phyloP scores from a whole-genome alignment of 2,888 invertebrate species.

The Protophormia terraenovae region DNA sequence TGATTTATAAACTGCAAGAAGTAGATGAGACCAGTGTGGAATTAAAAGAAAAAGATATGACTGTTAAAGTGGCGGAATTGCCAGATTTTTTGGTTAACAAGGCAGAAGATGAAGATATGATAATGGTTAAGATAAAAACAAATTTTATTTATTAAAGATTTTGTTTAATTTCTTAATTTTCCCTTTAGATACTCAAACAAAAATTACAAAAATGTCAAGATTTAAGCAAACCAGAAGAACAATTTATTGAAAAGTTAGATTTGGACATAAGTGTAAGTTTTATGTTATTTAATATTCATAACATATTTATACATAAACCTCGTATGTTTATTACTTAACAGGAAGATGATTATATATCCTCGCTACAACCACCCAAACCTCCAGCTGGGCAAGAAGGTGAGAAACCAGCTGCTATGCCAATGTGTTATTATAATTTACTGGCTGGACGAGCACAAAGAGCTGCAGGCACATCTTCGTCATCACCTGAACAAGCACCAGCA shows the following conservation, averaged over 20 bases:
- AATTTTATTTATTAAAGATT: neutral
- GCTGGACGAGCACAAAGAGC: conserved; percentile 79
- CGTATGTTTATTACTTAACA: conserved; percentile 33
- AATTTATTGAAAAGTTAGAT: conserved; percentile 74
- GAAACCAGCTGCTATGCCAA: conserved; percentile 80
- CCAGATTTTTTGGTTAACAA: conserved; percentile 76
- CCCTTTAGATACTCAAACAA: conserved; percentile 76
- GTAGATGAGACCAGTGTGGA: conserved; percentile 79
- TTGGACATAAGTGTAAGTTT: conserved; percentile 71
- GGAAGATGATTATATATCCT: conserved; percentile 74
- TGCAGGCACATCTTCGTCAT: conserved; percentile 79
- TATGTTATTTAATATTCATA: too few species aligned
- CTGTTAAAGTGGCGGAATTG: conserved; percentile 74
- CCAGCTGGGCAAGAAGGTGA: conserved; percentile 75
- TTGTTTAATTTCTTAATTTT: neutral
- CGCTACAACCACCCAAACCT: conserved; percentile 75
- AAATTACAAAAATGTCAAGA: conserved; percentile 78
- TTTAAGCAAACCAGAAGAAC: conserved; percentile 73
- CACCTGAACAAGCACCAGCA: conserved; percentile 79
- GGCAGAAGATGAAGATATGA: conserved; percentile 77
- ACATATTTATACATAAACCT: neutral
- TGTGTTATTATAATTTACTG: conserved; percentile 80
- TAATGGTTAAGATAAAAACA: conserved; percentile 72
- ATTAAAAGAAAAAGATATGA: conserved; percentile 72
- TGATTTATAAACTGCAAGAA: conserved; percentile 81